A percentile compares a stretch with the other conserved stretches of the same genome.
Evolutionary conservation across 2,797 vertebrate genomes (phyloP).

Genomic region (Pitangus sulphuratus): DNA sequence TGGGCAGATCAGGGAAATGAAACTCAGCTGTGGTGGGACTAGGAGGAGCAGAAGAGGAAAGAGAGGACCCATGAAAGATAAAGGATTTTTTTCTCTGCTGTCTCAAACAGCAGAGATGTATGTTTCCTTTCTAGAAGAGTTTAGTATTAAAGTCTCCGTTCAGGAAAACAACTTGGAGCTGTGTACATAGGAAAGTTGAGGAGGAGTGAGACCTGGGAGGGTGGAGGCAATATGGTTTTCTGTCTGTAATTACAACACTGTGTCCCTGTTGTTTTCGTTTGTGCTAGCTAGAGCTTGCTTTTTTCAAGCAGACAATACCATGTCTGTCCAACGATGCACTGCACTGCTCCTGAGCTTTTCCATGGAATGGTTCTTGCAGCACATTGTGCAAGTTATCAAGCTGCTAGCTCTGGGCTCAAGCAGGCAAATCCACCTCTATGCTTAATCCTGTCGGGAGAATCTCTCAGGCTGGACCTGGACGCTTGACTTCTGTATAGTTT

Average conservation of each 20-base stretch:
- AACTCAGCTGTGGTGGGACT: constrained; percentile 37
- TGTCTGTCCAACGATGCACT: background rate
- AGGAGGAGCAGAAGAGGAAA: background rate
- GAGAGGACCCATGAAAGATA: background rate
- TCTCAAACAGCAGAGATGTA: background rate
- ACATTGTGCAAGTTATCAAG: background rate
- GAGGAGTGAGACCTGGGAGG: background rate
- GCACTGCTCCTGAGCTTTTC: background rate
- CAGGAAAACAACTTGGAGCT: background rate
- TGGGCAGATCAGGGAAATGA: constrained; percentile 50
- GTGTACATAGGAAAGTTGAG: background rate
- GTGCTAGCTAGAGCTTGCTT: background rate
- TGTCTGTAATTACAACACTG: background rate
- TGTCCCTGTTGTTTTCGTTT: background rate
- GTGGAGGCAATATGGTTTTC: background rate
- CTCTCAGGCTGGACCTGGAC: background rate
- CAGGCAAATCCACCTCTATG: background rate
- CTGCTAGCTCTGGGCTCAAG: background rate
- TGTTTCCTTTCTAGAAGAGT: background rate
- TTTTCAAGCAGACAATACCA: background rate
- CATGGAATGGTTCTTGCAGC: background rate
- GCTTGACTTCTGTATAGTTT: background rate
- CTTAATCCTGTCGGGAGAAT: background rate
- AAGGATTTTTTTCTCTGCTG: background rate
- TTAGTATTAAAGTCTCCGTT: background rate